Evolutionary conservation across 2,797 vertebrate species (phyloP).

Genomic region (Crenichthys baileyi): DNA sequence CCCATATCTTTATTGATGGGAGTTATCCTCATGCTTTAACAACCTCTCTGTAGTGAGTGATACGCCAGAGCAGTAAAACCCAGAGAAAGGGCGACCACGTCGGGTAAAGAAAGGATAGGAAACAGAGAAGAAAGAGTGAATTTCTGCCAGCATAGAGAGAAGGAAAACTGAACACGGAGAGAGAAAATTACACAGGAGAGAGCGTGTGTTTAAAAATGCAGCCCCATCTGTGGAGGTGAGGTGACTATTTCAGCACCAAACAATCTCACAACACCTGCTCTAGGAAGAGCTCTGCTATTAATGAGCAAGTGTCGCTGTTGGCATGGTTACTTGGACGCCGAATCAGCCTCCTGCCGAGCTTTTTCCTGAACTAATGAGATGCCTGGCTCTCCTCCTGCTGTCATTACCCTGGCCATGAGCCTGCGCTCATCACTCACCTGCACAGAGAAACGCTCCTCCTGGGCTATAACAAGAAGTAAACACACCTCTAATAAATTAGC

Average conservation of each 20-base stretch:
- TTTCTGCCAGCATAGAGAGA: not conserved
- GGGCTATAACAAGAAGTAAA: slow-evolving; percentile 29
- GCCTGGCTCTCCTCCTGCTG: slow-evolving; percentile 44
- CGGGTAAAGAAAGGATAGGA: not conserved
- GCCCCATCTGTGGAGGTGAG: slow-evolving; percentile 9
- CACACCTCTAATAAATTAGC: slow-evolving; percentile 14
- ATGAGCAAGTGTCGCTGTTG: slow-evolving; percentile 44
- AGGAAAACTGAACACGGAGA: not conserved
- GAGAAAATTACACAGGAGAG: slow-evolving; percentile 1
- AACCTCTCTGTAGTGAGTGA: not conserved
- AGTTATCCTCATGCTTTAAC: slow-evolving; percentile 11
- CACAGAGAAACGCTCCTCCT: slow-evolving; percentile 22
- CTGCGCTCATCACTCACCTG: slow-evolving; percentile 51
- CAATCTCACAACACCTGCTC: slow-evolving; percentile 21
- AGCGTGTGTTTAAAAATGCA: not conserved
- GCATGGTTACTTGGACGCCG: slow-evolving; percentile 58
- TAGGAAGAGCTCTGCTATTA: slow-evolving; percentile 40
- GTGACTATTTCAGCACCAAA: slow-evolving; percentile 12
- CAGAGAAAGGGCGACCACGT: not conserved
- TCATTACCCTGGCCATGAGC: slow-evolving; percentile 44
- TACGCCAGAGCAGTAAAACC: not conserved
- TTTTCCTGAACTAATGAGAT: slow-evolving; percentile 62
- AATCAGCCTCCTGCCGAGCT: slow-evolving; percentile 51
- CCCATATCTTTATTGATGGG: slow-evolving; percentile 3
- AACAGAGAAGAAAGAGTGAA: not conserved